Conservation (phyloP, 2,888 invertebrate genomes). For the Drosophila macrospina region DNA sequence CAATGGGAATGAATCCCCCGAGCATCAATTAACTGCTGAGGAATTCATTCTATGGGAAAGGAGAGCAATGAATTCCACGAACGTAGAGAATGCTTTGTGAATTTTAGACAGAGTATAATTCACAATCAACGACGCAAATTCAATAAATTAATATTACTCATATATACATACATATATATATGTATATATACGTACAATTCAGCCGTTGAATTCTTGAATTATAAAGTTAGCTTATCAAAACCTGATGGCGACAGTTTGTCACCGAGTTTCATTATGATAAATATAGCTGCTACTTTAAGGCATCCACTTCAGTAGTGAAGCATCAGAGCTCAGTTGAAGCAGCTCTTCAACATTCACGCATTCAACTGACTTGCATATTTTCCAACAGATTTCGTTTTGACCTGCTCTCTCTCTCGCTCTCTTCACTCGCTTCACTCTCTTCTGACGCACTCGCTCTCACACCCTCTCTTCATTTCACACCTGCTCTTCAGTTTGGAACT, state of each 20-base stretch:
- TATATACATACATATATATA: too few relatives aligned
- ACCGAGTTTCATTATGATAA: background rate
- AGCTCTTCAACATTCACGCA: slow-evolving; percentile 25
- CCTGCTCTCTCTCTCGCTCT: background rate
- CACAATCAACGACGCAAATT: too few relatives aligned
- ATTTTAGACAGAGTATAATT: too few relatives aligned
- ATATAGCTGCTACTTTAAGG: background rate
- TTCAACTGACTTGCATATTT: slow-evolving; percentile 37
- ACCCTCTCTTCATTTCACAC: slow-evolving; percentile 44
- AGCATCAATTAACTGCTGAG: too few relatives aligned
- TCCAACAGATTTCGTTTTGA: slow-evolving; percentile 55
- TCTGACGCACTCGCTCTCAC: too few relatives aligned
- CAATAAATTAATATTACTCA: too few relatives aligned
- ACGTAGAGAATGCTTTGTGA: too few relatives aligned
- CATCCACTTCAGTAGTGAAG: slow-evolving; percentile 7
- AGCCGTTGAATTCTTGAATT: background rate
- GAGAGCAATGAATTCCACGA: too few relatives aligned
- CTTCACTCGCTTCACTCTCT: background rate
- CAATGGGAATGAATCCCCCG: too few relatives aligned
- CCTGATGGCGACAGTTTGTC: background rate
- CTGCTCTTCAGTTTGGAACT: slow-evolving; percentile 36
- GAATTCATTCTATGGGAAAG: too few relatives aligned
- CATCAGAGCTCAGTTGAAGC: slow-evolving; percentile 1
- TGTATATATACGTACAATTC: too few relatives aligned
- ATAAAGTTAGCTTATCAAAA: too few relatives aligned